phyloP scores from a whole-genome alignment of 1,140 invertebrate species.

The Phymorhynchus buccinoides region DNA sequence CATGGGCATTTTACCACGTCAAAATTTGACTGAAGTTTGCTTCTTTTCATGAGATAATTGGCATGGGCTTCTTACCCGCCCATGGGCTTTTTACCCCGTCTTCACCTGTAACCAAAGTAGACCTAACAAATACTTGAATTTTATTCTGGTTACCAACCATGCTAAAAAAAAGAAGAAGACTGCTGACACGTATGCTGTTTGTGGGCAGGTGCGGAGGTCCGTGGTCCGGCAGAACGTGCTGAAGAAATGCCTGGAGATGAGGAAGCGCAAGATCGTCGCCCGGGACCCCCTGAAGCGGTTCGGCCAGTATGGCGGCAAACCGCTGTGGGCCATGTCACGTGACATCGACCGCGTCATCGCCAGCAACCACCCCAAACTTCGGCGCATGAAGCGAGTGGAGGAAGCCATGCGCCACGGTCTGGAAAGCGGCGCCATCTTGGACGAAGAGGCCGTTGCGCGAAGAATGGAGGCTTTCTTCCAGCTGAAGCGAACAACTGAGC shows the following conservation, averaged over 20 bases:
- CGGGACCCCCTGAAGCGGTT: slow-evolving; percentile 28
- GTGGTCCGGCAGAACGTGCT: slow-evolving; percentile 44
- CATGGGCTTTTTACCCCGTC: too few relatives aligned
- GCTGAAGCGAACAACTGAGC: slow-evolving; percentile 8
- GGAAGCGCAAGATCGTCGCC: slow-evolving; percentile 32
- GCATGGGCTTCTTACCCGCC: too few relatives aligned
- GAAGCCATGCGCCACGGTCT: slow-evolving; percentile 43
- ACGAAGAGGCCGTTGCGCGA: slow-evolving; percentile 29
- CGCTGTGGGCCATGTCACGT: slow-evolving; percentile 44
- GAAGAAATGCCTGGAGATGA: slow-evolving; percentile 52
- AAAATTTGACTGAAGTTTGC: too few relatives aligned
- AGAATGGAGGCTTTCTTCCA: slow-evolving; percentile 48
- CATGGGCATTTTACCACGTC: too few relatives aligned
- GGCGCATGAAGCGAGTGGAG: slow-evolving; percentile 41
- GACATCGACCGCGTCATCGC: slow-evolving; percentile 51
- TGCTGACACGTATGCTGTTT: too few relatives aligned
- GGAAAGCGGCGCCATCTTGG: slow-evolving; percentile 48
- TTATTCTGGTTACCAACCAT: too few relatives aligned
- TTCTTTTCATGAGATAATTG: too few relatives aligned
- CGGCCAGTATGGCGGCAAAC: slow-evolving; percentile 51
- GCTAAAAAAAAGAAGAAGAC: too few relatives aligned
- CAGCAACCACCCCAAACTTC: slow-evolving; percentile 45
- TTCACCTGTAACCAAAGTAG: too few relatives aligned
- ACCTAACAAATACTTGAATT: too few relatives aligned
- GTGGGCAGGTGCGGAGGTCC: slow-evolving; percentile 23